Evolutionary conservation across 2,113 vertebrate species (phyloP), one percentile per base, ranked within the genome.

Genomic region (Mesocricetus auratus): DNA sequence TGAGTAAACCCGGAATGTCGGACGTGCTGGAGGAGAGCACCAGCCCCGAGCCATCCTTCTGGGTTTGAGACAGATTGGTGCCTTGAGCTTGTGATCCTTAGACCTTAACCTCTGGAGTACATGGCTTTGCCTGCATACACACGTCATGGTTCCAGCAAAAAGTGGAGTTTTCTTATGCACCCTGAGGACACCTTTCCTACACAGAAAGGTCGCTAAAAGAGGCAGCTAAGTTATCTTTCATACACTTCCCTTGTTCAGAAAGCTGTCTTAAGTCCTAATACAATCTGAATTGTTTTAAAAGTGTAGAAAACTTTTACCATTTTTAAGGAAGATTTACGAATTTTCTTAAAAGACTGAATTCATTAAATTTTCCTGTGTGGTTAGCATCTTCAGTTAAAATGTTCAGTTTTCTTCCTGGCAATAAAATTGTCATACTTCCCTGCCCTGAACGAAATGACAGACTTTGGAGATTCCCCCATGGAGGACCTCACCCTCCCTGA

Each of bases 271-370:
- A 83, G 66, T 87, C 50, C 71, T 7, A 8, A 87, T 53, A 60
- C 60, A 68, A 64, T 50, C 58, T 91, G 31, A 93, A 91, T 92
- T 96, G 24, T 87, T 94, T 69, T 69, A 33, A 82, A 91, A 69
- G 33, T 74, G 13, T 56, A 90, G 50, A 4, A 66, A 62, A 56
- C 93, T 94, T 94, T 94, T 69, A 29, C 8, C 88, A 29, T 50
- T 89, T 94, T 90, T 86, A 86, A 94, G 77, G 66, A 47, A 6
- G 60, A 47, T 89, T 96, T 94, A 79, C 68, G 33, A 78, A 92
- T 86, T 86, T 60, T 71, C 47, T 71, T 88, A 75, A 91, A 91
- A 3, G 81, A 82, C 21, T 95, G 26, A 75, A 53, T 85, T 95
- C 77, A 69, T 47, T 97, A 47, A 66, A 83, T 89, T 86, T 86